A percentile compares a stretch with the other conserved stretches of the same genome.
phyloP scores from a whole-genome alignment of 2,797 vertebrate genomes.

The Tamandua tetradactyla region DNA sequence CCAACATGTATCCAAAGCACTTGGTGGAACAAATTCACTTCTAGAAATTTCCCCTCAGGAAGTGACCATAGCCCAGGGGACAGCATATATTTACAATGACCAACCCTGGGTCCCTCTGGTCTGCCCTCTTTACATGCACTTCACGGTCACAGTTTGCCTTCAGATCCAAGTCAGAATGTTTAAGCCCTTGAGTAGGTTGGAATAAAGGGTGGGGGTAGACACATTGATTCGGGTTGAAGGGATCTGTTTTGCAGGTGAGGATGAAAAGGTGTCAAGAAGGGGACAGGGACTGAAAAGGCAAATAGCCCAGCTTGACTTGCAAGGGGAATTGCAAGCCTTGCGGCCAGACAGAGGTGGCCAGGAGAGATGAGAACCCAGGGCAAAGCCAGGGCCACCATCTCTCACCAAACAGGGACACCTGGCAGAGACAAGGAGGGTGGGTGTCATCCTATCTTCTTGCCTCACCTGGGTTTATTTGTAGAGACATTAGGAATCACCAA shows the following conservation, averaged over 20 bases:
- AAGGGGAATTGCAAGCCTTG: rapidly evolving
- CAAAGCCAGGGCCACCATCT: rapidly evolving
- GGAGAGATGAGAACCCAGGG: rapidly evolving
- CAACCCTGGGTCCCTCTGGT: background rate
- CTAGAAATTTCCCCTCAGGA: background rate
- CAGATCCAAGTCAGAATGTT: background rate
- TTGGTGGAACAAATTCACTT: background rate
- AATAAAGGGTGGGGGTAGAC: constrained; percentile 58
- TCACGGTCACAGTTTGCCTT: background rate
- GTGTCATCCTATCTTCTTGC: background rate
- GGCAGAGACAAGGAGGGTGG: background rate
- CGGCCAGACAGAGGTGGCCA: background rate
- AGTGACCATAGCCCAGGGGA: background rate
- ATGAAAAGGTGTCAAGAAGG: constrained; percentile 46
- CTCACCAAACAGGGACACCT: rapidly evolving
- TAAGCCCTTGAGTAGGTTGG: constrained; percentile 55
- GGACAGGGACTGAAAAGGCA: background rate
- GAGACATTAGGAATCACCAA: background rate
- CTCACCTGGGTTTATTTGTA: background rate
- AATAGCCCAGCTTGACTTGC: background rate
- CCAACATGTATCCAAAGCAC: background rate
- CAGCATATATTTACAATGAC: background rate
- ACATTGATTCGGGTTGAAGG: constrained; percentile 70
- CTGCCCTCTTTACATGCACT: no score
- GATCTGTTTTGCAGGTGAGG: constrained; percentile 39